phyloP scores from a whole-genome alignment of 1,140 invertebrate genomes.

The Pantala flavescens region DNA sequence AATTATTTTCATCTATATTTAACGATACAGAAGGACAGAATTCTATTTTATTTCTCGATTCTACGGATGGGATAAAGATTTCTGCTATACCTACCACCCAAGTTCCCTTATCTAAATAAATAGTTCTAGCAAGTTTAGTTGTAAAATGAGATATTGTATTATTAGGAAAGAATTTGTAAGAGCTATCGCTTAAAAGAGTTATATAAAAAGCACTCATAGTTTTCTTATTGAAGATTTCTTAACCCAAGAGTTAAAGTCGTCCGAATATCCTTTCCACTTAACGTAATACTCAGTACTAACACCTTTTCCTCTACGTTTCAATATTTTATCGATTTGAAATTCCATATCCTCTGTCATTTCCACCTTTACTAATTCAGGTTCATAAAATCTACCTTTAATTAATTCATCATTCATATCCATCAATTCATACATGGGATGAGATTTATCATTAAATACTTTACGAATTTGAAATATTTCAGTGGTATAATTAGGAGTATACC shows the following conservation, averaged over 20 bases:
- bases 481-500: conserved; percentile 18
- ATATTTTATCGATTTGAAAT: background rate
- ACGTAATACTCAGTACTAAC: background rate
- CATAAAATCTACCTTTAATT: background rate
- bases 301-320: background rate
- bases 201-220: background rate
- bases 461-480: conserved; percentile 20
- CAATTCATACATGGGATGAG: background rate
- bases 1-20: no score
- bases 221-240: background rate
- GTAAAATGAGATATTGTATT: background rate
- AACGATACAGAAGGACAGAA: no score
- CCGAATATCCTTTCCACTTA: background rate
- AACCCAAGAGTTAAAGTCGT: background rate
- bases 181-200: background rate
- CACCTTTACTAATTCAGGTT: background rate
- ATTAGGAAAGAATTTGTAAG: background rate
- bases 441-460: conserved; percentile 16
- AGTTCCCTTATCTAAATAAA: background rate
- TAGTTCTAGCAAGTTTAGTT: background rate
- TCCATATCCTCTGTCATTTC: background rate
- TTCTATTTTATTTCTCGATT: no score
- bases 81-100: background rate
- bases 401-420: background rate
- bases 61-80: background rate